Conservation (phyloP, 2,113 vertebrate species). For the Hippoglossus stenolepis region DNA sequence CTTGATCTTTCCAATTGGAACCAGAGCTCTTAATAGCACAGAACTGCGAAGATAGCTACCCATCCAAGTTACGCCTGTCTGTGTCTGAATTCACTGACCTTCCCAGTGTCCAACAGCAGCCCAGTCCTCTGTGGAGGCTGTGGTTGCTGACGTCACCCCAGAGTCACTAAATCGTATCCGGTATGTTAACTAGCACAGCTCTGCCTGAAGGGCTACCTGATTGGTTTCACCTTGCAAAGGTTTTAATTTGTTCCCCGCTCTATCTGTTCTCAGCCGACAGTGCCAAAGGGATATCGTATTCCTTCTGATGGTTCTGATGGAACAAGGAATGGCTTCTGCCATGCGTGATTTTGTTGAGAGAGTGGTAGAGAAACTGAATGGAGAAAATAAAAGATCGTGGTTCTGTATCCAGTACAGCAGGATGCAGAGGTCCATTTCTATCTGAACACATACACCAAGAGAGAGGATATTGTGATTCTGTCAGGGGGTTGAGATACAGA, state of each 20-base stretch:
- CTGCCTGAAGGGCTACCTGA: neutral
- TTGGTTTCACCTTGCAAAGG: neutral
- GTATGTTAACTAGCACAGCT: conserved; percentile 1
- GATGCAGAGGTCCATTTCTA: conserved; percentile 62
- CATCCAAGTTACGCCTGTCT: conserved; percentile 3
- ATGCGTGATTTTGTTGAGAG: conserved; percentile 60
- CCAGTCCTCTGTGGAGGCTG: conserved; percentile 14
- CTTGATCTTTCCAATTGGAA: conserved; percentile 56
- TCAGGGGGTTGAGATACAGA: conserved; percentile 58
- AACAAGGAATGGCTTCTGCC: conserved; percentile 55
- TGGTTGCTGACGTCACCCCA: neutral
- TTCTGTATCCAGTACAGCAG: conserved; percentile 71
- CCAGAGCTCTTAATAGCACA: conserved; percentile 12
- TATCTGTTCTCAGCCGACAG: conserved; percentile 28
- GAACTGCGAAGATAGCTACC: conserved; percentile 51
- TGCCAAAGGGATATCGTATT: conserved; percentile 89
- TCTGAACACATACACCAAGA: conserved; percentile 56
- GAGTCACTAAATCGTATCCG: conserved; percentile 1
- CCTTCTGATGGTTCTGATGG: conserved; percentile 88
- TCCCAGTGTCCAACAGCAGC: conserved; percentile 33
- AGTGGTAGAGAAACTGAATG: conserved; percentile 59
- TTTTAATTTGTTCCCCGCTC: conserved; percentile 1
- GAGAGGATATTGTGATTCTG: conserved; percentile 24
- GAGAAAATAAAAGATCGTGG: conserved; percentile 58
- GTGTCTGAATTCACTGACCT: conserved; percentile 38